Evolutionary conservation across 2,888 invertebrate genomes (phyloP).

Genomic region (Hyalella azteca): DNA sequence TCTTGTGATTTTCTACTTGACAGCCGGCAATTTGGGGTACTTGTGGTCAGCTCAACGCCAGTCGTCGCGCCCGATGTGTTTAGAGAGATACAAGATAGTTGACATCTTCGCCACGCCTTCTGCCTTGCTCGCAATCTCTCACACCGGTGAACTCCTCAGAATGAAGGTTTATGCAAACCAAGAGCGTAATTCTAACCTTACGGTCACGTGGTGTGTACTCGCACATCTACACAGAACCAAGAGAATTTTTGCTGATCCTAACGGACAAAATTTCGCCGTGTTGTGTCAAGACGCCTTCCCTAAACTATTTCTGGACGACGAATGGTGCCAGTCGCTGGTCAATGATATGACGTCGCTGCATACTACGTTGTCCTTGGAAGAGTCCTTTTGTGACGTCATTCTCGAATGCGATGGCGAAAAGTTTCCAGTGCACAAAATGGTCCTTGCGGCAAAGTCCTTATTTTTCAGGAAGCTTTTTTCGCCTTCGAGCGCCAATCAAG

Average conservation of each 20-base stretch:
- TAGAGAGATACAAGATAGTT: not conserved
- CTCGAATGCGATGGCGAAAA: not conserved
- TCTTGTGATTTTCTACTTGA: not conserved
- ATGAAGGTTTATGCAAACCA: not conserved
- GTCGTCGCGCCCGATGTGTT: no score
- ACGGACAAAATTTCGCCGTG: not conserved
- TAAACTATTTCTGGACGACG: not conserved
- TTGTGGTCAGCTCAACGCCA: no score
- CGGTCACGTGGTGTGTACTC: not conserved
- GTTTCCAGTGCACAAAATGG: slow-evolving; percentile 6
- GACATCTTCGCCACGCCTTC: not conserved
- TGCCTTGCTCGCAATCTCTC: not conserved
- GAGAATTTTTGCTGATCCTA: not conserved
- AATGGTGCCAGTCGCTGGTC: not conserved
- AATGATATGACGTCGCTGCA: not conserved
- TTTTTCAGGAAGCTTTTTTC: not conserved
- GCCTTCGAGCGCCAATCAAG: not conserved
- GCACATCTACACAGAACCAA: not conserved
- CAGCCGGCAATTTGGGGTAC: not conserved
- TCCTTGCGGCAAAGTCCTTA: not conserved
- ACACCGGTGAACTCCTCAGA: not conserved
- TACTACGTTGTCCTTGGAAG: not conserved
- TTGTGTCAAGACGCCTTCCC: not conserved
- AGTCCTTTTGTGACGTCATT: slow-evolving; percentile 2
- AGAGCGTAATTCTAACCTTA: not conserved